Evolutionary conservation across 2,888 invertebrate species (phyloP).

Genomic region (Caenorhabditis uteleia): DNA sequence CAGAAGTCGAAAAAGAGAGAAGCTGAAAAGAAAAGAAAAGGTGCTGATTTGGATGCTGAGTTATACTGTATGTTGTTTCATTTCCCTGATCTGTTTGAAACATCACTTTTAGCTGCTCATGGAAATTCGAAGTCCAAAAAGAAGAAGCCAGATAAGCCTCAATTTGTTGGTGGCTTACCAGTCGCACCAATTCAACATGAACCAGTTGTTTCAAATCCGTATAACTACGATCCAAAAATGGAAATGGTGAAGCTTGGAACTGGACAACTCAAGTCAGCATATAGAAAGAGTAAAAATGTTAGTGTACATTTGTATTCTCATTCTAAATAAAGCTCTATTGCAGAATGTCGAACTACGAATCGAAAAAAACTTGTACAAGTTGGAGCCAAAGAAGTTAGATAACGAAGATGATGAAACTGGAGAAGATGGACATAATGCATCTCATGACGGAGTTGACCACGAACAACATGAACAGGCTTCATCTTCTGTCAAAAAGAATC

Average conservation of each 20-base stretch:
- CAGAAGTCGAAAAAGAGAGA: too few species aligned
- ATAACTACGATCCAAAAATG: slow-evolving; percentile 52
- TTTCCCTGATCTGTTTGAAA: too few species aligned
- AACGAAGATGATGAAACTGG: slow-evolving; percentile 11
- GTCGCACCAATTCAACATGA: slow-evolving; percentile 34
- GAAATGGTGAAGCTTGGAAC: slow-evolving; percentile 51
- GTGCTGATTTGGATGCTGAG: slow-evolving; percentile 30
- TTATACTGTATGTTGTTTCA: slow-evolving; percentile 1
- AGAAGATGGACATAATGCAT: slow-evolving; percentile 5
- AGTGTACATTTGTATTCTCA: slow-evolving; percentile 3
- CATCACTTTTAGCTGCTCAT: too few species aligned
- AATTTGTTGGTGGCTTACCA: slow-evolving; percentile 44
- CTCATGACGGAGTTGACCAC: slow-evolving; percentile 5
- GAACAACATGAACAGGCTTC: not conserved
- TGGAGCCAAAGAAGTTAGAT: slow-evolving; percentile 32
- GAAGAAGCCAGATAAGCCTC: slow-evolving; percentile 44
- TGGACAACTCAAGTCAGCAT: slow-evolving; percentile 52
- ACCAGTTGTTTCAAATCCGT: slow-evolving; percentile 44
- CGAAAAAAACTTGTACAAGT: slow-evolving; percentile 44
- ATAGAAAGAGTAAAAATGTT: slow-evolving; percentile 45
- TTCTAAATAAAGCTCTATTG: slow-evolving; percentile 4
- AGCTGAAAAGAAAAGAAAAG: slow-evolving; percentile 6
- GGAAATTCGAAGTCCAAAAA: slow-evolving; percentile 34
- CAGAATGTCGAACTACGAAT: slow-evolving; percentile 42
- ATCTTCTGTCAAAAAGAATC: not conserved